Conservation (phyloP, 2,888 invertebrate genomes). For the Mimachlamys varia region DNA sequence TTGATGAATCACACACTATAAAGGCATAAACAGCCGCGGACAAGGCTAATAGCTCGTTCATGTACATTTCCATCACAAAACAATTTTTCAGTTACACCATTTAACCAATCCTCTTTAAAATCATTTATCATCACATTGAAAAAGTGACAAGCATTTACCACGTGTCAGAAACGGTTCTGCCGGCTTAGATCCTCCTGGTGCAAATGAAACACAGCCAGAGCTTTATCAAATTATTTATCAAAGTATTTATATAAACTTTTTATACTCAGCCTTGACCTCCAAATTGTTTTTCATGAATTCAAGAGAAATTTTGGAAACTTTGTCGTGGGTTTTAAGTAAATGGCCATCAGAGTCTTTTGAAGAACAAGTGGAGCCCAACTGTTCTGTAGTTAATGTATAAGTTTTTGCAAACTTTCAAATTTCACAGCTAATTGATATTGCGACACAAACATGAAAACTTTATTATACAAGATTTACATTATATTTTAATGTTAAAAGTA, state of each 20-base stretch:
- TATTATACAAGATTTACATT: conserved; percentile 16
- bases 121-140: not conserved
- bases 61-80: conserved; percentile 21
- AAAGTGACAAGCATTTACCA: conserved; percentile 31
- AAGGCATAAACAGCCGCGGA: not conserved
- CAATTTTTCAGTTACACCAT: not conserved
- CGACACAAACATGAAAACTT: not conserved
- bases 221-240: not conserved
- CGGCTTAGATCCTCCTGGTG: not conserved
- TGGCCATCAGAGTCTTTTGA: not conserved
- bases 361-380: conserved; percentile 25
- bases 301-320: not conserved
- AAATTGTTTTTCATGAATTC: not conserved
- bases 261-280: not conserved
- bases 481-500: not conserved
- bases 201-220: not conserved
- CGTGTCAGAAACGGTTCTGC: not conserved
- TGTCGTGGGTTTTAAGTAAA: not conserved
- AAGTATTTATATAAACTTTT: not conserved
- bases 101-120: not conserved
- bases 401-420: not conserved
- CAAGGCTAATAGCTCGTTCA: not conserved
- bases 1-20: not conserved
- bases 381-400: not conserved
- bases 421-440: not conserved